Conservation (phyloP, 2,797 vertebrate species). For the Diglossa cyanea region DNA sequence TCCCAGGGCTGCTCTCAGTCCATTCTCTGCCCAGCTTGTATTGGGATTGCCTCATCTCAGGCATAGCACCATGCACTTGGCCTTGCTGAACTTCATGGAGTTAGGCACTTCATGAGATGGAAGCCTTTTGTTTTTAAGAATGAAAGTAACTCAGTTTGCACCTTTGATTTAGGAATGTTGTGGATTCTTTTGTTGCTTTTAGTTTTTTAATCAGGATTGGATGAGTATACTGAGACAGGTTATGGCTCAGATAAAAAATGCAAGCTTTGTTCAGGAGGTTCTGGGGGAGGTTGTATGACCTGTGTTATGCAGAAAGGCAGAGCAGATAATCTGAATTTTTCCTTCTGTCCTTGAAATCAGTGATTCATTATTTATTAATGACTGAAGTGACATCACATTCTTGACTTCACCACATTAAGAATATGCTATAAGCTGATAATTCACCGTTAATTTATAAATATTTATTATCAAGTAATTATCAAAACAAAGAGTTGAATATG, state of each 20-base stretch:
- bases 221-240: no score
- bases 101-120: neutral
- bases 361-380: neutral
- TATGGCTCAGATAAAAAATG: neutral
- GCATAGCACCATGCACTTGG: neutral
- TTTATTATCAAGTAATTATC: neutral
- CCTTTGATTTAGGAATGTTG: neutral
- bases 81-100: neutral
- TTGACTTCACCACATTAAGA: neutral
- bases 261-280: neutral
- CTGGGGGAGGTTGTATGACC: neutral
- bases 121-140: neutral
- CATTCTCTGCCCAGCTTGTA: neutral
- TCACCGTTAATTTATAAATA: neutral
- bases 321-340: neutral
- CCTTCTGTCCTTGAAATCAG: neutral
- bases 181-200: neutral
- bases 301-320: neutral
- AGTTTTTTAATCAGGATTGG: neutral
- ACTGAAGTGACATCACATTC: neutral
- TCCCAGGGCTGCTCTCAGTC: neutral
- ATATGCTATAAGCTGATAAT: neutral
- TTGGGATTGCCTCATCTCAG: rapidly evolving
- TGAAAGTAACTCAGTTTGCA: neutral
- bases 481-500: neutral